A percentile compares a stretch with the other conserved stretches of the same genome.
Evolutionary conservation across 2,113 vertebrate genomes (phyloP).

Genomic region (Alces alces): DNA sequence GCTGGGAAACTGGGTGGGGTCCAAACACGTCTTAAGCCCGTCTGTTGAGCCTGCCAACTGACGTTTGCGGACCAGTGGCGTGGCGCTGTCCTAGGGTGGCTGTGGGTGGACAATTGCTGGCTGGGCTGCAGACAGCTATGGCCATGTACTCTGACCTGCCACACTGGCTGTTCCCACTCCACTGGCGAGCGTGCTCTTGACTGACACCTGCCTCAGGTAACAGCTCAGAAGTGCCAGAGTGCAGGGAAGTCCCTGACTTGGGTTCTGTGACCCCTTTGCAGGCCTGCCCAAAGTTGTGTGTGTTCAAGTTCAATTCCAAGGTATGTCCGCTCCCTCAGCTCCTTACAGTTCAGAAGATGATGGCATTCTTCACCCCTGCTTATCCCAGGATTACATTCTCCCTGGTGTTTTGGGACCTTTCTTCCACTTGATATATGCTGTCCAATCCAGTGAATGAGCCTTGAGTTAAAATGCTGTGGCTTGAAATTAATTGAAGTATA

Average conservation of each 20-base stretch:
- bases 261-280: no score
- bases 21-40: accelerated
- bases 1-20: background rate
- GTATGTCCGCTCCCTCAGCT: background rate
- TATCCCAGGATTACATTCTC: background rate
- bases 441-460: background rate
- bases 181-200: accelerated
- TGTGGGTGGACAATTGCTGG: background rate
- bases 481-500: background rate
- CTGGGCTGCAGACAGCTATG: background rate
- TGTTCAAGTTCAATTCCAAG: background rate
- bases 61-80: accelerated
- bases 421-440: accelerated
- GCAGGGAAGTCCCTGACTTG: accelerated
- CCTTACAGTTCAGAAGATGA: background rate
- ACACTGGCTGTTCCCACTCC: accelerated
- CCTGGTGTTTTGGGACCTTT: background rate
- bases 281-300: background rate
- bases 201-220: no score
- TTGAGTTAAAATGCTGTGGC: background rate
- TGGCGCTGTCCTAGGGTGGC: background rate
- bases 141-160: background rate
- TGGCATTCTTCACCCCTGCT: background rate
- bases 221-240: background rate
- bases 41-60: background rate